Base-by-base conservation (phyloP, 2,797 vertebrate species). In the Neostethus bicornis region DNA sequence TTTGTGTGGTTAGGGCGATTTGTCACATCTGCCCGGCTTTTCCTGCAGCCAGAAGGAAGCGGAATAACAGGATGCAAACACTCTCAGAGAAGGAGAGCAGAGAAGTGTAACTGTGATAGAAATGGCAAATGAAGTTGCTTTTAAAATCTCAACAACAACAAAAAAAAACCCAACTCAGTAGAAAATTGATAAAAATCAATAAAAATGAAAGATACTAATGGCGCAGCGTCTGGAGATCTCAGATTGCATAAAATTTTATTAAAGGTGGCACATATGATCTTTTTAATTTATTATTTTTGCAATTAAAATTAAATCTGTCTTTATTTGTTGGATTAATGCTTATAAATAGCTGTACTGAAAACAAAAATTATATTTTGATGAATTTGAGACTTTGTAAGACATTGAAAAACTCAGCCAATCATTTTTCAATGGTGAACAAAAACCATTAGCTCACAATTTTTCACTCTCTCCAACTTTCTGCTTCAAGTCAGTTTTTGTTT, bases 11-110 rank as follows among this genome's bases (percentile, higher is more conserved):
- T 21, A 65, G 74, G 77, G 49, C 51, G 70, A 85, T 84, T 89
- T 88, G 89, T 90, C 85, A 90, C 89, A 84, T 91, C 83, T 90
- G 88, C 78, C 61, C 6, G 60, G 66, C 69, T 90, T 86, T 82
- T 52, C 51, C 67, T 57, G 63, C 69, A 9, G 68, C 75, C 61
- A 61, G 67, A 60, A 83, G 79, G 51, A 58, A 86, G 84, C 73
- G 80, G 83, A 90, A 89, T 83, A 87, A 90, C 81, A 86, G 85
- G 85, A 92, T 89, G 83, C 76, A 83, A 62, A 61, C 63, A 53
- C 55, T 53, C 71, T 83, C 74, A 3, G 60, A 37, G 48, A 21
- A 34, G 47, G 41, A 45, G 43, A 45, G 62, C 51, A 32, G 51
- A 43, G 20, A 21, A 52, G 41, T 57, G 52, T 8, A n/a, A 55